Evolutionary conservation across 2,888 invertebrate genomes (phyloP).

Genomic region (Trissoscelio sp.): DNA sequence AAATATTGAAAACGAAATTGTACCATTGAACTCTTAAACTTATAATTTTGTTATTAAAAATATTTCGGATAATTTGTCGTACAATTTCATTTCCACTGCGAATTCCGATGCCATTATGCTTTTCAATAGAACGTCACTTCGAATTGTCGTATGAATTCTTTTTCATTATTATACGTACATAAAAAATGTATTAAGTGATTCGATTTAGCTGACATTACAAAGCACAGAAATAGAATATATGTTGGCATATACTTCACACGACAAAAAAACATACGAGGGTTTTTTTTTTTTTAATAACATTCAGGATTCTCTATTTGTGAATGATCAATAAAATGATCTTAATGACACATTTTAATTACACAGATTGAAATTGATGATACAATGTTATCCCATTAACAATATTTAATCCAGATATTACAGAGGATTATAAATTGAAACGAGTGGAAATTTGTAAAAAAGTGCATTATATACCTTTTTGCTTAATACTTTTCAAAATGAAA

Average conservation of each 20-base stretch:
- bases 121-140: slow-evolving; percentile 14
- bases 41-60: too few species aligned
- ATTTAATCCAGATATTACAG: too few species aligned
- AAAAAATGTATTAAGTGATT: slow-evolving; percentile 27
- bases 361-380: too few species aligned
- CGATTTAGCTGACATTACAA: slow-evolving; percentile 53
- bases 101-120: slow-evolving; percentile 29
- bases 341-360: neutral
- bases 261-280: slow-evolving; percentile 45
- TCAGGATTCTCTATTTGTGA: slow-evolving; percentile 35
- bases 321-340: slow-evolving; percentile 24
- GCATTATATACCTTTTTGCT: too few species aligned
- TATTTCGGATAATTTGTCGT: neutral
- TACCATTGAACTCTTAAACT: too few species aligned
- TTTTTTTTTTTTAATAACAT: too few species aligned
- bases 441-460: too few species aligned
- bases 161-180: slow-evolving; percentile 33
- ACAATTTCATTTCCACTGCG: neutral
- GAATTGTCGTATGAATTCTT: slow-evolving; percentile 66
- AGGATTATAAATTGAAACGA: too few species aligned
- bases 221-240: slow-evolving; percentile 41
- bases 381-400: too few species aligned
- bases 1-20: too few species aligned
- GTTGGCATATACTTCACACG: slow-evolving; percentile 60
- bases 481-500: too few species aligned